Base-by-base conservation (phyloP, 2,797 vertebrate species). In the Uromys caudimaculatus region DNA sequence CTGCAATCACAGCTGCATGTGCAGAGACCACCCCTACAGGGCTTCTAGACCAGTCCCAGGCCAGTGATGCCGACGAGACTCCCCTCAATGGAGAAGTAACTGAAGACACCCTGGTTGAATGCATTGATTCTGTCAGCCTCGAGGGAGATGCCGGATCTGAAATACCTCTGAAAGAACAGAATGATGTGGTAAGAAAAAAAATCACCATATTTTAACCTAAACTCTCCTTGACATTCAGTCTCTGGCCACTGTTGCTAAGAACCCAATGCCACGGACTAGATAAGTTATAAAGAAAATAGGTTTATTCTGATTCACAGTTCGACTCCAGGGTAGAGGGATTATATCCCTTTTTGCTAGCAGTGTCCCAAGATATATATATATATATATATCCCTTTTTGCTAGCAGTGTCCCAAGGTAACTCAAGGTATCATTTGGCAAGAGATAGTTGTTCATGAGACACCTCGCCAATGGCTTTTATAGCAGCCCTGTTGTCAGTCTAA, bases 51-150 rank as follows among this genome's bases (percentile, higher is more conserved):
- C 95, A 90, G 35, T 76, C 83, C 83, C 77, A 94, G 89, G 97
- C 98, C 38, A 8, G 75, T 6, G 0, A 58, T 16, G 73, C 93
- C 85, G 4, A 0, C 41, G 88, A 98, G 41, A 54, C 64, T 1
- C 41, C 92, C 75, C 89, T 86, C 88, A 95, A 24, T 6, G 91
- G 93, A 95, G 97, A 97, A 14, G 69, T 73, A 7, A 27, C 94
- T 29, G 97, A 97, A 86, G 97, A 89, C 0, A 0, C 56, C 7
- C 90, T 97, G 85, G 90, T 96, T 0, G 99, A 99, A 69, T 99
- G 99, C 98, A 98, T 97, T 97, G 99, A 99, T 94, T 98, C 99
- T 0, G 99, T 99, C 97, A 99, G 98, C 97, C 99, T 99, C n/a
- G 99, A 99, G 92, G 94, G 97, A 88, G 98, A 98, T 27, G 58